These are phyloP conservation scores for Griposia aprilina DNA, from an alignment of 2,888 invertebrate genomes.

Conservation along the genomic window DNA sequence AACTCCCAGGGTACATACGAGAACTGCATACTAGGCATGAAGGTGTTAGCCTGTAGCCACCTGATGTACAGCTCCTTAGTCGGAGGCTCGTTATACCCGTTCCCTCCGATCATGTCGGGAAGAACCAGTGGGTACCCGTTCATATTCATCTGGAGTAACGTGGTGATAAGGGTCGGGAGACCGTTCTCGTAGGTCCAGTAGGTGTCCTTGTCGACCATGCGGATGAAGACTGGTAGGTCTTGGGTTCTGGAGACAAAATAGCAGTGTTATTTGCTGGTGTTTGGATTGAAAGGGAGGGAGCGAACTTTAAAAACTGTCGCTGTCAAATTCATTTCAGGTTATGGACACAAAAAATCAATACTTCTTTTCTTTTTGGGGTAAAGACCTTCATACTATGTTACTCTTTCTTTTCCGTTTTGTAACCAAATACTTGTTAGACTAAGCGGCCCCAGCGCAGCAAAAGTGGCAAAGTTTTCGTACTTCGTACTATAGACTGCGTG, in stretches of 20 bases:
- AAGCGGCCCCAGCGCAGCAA: too few species aligned
- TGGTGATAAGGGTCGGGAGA: slow-evolving; percentile 93
- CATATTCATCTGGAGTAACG: slow-evolving; percentile 91
- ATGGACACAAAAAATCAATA: not conserved
- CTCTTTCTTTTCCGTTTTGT: too few species aligned
- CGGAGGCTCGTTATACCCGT: slow-evolving; percentile 87
- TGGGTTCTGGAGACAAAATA: slow-evolving; percentile 89
- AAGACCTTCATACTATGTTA: too few species aligned
- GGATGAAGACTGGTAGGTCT: slow-evolving; percentile 92
- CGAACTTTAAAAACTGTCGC: not conserved
- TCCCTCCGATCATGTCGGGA: slow-evolving; percentile 94
- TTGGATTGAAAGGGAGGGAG: not conserved
- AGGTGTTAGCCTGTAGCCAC: slow-evolving; percentile 94
- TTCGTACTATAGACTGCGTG: too few species aligned
- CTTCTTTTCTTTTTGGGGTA: not conserved
- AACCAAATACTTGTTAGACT: too few species aligned
- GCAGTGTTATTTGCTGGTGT: not conserved
- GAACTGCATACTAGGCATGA: slow-evolving; percentile 95
- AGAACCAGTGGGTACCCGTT: slow-evolving; percentile 93
- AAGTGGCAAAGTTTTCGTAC: too few species aligned
- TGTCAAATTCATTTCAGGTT: not conserved
- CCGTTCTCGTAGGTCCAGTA: slow-evolving; percentile 93
- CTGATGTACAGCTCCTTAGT: slow-evolving; percentile 92
- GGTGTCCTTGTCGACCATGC: slow-evolving; percentile 94
- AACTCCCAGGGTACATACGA: slow-evolving; percentile 95